Evolutionary conservation across 2,888 invertebrate genomes (phyloP), one percentile per base, ranked within the genome.

Genomic region (Polia nebulosa): DNA sequence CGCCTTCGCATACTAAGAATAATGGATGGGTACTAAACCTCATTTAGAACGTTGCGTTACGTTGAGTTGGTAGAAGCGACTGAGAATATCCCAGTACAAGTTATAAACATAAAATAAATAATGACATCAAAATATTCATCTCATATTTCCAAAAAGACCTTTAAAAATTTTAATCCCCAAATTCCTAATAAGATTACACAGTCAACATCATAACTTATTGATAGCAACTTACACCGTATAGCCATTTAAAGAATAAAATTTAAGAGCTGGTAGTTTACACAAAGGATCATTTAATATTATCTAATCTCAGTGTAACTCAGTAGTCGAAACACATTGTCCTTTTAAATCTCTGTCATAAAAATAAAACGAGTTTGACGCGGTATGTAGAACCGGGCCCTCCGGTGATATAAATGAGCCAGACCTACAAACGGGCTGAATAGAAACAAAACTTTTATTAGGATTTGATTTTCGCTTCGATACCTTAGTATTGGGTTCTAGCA

Each of bases 251-350:
- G 64, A 83, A 81, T 61, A 56, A 77, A 74, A 72, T 79, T 79
- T 83, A 75, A 74, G 49, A 70, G 66, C 62, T 58, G 47, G 70
- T 49, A 77, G 86, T 86, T 84, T 82, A 89, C 85, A 91, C 90
- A 90, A 91, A 91, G 88, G 85, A 86, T 86, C 87, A 85, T 90
- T 92, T 90, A 89, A 87, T 85, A 86, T 85, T 88, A 91, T 90
- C 91, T 90, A 89, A 91, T 91, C 92, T 89, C 69, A 76, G 89
- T 87, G 92, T 93, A 93, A 88, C 89, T 82, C 91, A 85, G 92
- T 84, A 92, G 93, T 88, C 78, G 78, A 81, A 84, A 85, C 79
- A 81, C 85, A 88, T 85, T 89, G 91, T 91, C 88, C 90, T 89
- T 89, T 85, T 88, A 89, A 90, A 88, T 88, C 87, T 88, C 83